phyloP scores from a whole-genome alignment of 2,113 vertebrate species.

The Erythrolamprus reginae region DNA sequence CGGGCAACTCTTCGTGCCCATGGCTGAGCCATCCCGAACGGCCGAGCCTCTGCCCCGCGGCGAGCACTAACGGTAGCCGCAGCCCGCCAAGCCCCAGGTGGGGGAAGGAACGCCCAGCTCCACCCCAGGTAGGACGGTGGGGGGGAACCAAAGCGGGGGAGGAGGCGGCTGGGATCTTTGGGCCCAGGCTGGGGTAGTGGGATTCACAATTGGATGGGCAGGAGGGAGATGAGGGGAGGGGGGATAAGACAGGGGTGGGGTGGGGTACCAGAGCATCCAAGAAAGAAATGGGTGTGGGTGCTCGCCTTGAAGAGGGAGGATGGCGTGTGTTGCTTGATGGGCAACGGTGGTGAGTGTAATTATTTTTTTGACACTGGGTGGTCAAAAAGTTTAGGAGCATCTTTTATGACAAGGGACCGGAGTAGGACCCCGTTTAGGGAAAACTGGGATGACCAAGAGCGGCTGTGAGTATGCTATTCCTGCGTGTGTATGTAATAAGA shows the following conservation, averaged over 20 bases:
- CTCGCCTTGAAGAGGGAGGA: neutral
- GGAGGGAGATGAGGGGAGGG: neutral
- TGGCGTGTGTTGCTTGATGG: neutral
- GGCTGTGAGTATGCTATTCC: neutral
- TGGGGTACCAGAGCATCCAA: neutral
- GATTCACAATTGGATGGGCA: neutral
- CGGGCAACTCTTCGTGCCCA: slow-evolving; percentile 14
- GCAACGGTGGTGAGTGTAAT: neutral
- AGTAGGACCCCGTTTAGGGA: neutral
- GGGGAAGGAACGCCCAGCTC: neutral
- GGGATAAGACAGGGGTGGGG: neutral
- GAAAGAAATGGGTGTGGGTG: neutral
- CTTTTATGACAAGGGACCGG: neutral
- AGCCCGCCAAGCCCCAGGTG: neutral
- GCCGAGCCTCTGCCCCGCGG: neutral
- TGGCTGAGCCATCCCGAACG: slow-evolving; percentile 17
- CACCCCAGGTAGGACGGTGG: neutral
- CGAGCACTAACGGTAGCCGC: slow-evolving; percentile 7
- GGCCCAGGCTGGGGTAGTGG: neutral
- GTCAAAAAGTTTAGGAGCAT: slow-evolving; percentile 2
- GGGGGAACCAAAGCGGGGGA: neutral
- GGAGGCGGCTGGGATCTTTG: neutral
- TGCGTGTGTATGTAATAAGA: neutral
- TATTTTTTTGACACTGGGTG: neutral
- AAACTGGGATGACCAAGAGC: too few relatives aligned